Conservation (phyloP, 2,888 invertebrate genomes). For the Lampropteryx suffumata region DNA sequence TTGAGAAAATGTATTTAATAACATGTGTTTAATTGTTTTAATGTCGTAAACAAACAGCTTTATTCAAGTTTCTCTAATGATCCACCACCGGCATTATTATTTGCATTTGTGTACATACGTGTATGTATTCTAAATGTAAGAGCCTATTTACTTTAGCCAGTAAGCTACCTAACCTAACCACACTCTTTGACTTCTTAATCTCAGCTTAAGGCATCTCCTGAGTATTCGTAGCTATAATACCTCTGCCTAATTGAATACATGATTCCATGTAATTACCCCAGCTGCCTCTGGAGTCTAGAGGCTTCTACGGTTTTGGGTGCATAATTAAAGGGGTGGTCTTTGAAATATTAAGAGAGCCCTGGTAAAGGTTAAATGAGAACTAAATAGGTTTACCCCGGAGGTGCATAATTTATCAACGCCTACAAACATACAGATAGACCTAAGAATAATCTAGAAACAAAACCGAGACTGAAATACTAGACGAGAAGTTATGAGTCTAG, state of each 20-base stretch:
- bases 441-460: not conserved
- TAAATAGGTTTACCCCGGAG: slow-evolving; percentile 15
- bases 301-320: slow-evolving; percentile 17
- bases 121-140: no score
- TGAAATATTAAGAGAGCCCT: slow-evolving; percentile 31
- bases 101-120: no score
- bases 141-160: no score
- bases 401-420: slow-evolving; percentile 8
- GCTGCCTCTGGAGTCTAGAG: slow-evolving; percentile 2
- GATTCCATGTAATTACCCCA: slow-evolving; percentile 17
- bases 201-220: not conserved
- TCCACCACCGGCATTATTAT: no score
- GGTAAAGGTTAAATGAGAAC: slow-evolving; percentile 18
- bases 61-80: no score
- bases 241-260: slow-evolving; percentile 21
- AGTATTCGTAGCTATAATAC: not conserved
- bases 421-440: not conserved
- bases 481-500: no score
- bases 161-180: not conserved
- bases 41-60: no score
- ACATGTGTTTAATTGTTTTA: no score
- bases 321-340: slow-evolving; percentile 32
- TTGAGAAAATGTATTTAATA: no score
- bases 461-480: not conserved
- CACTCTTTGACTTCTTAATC: slow-evolving; percentile 9